Conservation (phyloP, 2,888 invertebrate genomes). For the Gastracanthus pulcherrimus region DNA sequence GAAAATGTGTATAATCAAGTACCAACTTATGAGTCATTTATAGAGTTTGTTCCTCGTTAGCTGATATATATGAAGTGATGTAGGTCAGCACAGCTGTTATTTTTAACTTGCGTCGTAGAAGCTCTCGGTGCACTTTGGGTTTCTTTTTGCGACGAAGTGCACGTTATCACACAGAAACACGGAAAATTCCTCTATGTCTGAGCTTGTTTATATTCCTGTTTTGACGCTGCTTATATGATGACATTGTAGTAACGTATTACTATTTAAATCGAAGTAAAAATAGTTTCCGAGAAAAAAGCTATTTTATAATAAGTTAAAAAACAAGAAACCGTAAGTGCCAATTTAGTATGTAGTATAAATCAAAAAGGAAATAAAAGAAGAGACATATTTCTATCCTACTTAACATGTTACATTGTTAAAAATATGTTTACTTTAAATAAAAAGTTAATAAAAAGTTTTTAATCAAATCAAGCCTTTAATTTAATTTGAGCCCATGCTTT, state of each 20-base stretch:
- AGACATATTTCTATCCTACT: too few species aligned
- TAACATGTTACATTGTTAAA: too few species aligned
- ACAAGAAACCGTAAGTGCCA: not conserved
- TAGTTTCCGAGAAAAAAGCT: not conserved
- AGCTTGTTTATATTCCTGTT: not conserved
- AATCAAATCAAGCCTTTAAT: too few species aligned
- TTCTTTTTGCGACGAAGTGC: not conserved
- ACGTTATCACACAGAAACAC: not conserved
- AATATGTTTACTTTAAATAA: too few species aligned
- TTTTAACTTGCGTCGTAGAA: not conserved
- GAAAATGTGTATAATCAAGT: not conserved
- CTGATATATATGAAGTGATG: not conserved
- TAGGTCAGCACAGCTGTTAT: slow-evolving; percentile 32
- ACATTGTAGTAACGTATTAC: not conserved
- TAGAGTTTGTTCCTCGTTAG: not conserved
- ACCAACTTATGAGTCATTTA: not conserved
- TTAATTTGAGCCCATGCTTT: too few species aligned
- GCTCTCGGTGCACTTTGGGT: not conserved
- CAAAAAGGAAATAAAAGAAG: too few species aligned
- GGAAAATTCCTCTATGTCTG: not conserved
- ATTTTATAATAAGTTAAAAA: not conserved
- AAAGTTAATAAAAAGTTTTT: too few species aligned
- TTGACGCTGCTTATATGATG: not conserved
- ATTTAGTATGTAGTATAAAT: not conserved
- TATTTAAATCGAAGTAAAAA: not conserved